A percentile compares a stretch with the other conserved stretches of the same genome.
phyloP scores from a whole-genome alignment of 2,113 vertebrate species.

The Daubentonia madagascariensis region DNA sequence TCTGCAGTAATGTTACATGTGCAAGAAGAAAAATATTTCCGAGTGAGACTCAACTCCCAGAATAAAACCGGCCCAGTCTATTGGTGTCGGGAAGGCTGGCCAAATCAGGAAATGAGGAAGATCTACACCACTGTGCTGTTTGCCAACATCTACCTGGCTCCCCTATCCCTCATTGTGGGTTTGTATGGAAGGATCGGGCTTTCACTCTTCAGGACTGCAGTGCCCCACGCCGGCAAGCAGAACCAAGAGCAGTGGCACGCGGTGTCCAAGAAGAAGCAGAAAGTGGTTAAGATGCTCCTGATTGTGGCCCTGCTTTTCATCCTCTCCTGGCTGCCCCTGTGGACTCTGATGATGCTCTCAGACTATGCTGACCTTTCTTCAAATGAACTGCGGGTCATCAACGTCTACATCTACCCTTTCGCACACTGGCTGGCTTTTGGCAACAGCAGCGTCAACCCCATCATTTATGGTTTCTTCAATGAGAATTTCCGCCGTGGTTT shows the following conservation, averaged over 20 bases:
- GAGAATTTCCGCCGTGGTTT: conserved; percentile 93
- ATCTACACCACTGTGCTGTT: conserved; percentile 94
- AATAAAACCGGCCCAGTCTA: conserved; percentile 88
- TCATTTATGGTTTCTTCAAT: conserved; percentile 95
- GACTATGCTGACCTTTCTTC: conserved; percentile 90
- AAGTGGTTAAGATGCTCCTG: conserved; percentile 93
- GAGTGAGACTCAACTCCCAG: conserved; percentile 83
- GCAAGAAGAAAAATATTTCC: conserved; percentile 88
- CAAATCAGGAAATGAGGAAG: conserved; percentile 90
- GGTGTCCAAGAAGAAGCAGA: conserved; percentile 89
- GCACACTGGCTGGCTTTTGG: conserved; percentile 96
- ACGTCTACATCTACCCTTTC: conserved; percentile 94
- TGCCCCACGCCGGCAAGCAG: conserved; percentile 77
- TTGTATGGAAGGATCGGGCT: conserved; percentile 92
- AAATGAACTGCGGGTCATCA: conserved; percentile 86
- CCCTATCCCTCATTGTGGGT: conserved; percentile 89
- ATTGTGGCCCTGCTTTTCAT: conserved; percentile 91
- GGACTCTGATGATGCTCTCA: conserved; percentile 95
- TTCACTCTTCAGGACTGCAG: conserved; percentile 84
- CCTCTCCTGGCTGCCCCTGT: conserved; percentile 94
- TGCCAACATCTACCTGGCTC: conserved; percentile 93
- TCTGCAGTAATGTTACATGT: conserved; percentile 93
- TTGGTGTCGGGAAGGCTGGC: conserved; percentile 96
- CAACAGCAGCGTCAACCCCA: conserved; percentile 95
- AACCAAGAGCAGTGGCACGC: conserved; percentile 82